Evolutionary conservation across 2,797 vertebrate species (phyloP).

Genomic region (Coluber constrictor): DNA sequence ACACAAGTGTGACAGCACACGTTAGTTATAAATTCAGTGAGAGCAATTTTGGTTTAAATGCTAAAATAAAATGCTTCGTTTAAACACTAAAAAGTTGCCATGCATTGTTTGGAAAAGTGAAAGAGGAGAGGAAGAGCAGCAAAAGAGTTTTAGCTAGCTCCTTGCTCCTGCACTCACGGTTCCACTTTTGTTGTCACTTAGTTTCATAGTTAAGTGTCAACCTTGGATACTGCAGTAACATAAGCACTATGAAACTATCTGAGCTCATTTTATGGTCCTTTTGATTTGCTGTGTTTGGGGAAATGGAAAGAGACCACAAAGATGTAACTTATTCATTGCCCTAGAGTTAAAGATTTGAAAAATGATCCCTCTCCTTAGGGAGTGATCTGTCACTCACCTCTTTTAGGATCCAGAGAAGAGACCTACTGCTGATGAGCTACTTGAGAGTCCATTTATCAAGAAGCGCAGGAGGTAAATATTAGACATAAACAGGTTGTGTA

Average conservation of each 20-base stretch:
- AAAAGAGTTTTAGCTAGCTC: neutral
- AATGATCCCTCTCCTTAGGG: slow-evolving; percentile 29
- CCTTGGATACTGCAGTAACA: neutral
- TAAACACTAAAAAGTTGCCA: neutral
- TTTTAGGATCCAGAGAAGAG: slow-evolving; percentile 91
- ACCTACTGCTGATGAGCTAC: slow-evolving; percentile 87
- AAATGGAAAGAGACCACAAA: neutral
- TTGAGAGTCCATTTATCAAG: slow-evolving; percentile 83
- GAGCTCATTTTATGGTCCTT: neutral
- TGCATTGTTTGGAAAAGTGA: neutral
- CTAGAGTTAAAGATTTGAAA: slow-evolving; percentile 10
- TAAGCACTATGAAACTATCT: slow-evolving; percentile 12
- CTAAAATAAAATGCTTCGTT: neutral
- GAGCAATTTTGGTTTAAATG: neutral
- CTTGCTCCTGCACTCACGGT: neutral
- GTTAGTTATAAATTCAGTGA: neutral
- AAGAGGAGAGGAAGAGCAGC: neutral
- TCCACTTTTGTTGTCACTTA: neutral
- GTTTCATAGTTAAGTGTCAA: slow-evolving; percentile 1
- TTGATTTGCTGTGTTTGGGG: slow-evolving; percentile 14
- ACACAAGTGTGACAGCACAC: neutral
- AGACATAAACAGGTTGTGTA: neutral
- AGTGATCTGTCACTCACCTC: slow-evolving; percentile 49
- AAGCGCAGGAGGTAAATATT: slow-evolving; percentile 78
- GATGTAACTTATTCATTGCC: slow-evolving; percentile 11